Evolutionary conservation across 92 coral and sea anemone genomes (phyloP).

Genomic region (Heliopora coerulea): DNA sequence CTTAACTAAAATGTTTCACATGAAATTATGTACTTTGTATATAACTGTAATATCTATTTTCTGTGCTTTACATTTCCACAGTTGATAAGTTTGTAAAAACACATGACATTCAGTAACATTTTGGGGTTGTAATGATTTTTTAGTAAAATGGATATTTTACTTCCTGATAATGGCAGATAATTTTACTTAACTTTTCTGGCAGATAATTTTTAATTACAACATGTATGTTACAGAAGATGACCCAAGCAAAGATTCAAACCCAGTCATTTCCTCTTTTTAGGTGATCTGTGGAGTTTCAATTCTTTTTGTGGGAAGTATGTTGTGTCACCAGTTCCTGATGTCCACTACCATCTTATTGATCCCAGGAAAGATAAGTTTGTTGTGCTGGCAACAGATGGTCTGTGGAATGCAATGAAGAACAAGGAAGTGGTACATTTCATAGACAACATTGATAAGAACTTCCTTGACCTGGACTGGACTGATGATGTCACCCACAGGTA

Average conservation of each 20-base stretch:
- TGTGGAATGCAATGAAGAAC: constrained; percentile 89
- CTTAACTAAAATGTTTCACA: too few species aligned
- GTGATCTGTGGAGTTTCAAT: constrained; percentile 95
- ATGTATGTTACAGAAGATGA: too few species aligned
- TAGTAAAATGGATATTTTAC: too few species aligned
- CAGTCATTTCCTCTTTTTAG: constrained; percentile 38
- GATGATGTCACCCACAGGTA: constrained; percentile 94
- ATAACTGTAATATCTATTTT: too few species aligned
- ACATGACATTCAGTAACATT: too few species aligned
- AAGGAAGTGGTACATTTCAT: constrained; percentile 91
- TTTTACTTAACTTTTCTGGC: too few species aligned
- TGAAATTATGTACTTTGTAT: too few species aligned
- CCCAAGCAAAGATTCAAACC: too few species aligned
- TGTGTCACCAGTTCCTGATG: constrained; percentile 96
- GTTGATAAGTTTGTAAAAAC: too few species aligned
- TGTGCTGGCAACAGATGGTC: constrained; percentile 85
- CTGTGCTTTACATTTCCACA: too few species aligned
- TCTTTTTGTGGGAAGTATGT: constrained; percentile 81
- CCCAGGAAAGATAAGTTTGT: constrained; percentile 78
- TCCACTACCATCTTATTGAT: constrained; percentile 68
- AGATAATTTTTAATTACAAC: neutral
- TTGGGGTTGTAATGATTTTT: too few species aligned
- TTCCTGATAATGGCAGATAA: too few species aligned
- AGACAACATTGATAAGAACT: constrained; percentile 66
- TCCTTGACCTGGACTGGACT: constrained; percentile 56